These are phyloP conservation scores for Heliconius ismenius DNA, from an alignment of 2,888 invertebrate genomes.

Conservation along the genomic window DNA sequence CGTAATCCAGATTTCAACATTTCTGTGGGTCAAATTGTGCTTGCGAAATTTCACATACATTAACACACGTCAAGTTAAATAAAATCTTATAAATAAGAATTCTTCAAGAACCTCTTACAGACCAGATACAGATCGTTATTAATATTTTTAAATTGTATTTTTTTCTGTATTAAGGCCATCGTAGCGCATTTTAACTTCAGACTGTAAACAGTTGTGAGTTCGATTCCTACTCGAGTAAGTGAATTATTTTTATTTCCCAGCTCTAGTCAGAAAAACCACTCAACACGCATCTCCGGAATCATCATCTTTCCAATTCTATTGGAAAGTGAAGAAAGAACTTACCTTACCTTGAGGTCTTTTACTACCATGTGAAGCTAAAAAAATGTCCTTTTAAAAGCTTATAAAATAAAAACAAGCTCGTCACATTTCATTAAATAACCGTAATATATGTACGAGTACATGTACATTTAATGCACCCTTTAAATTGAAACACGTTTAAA, in stretches of 20 bases:
- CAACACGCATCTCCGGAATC: background rate
- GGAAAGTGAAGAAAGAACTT: background rate
- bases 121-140: too few species aligned
- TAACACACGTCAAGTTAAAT: too few species aligned
- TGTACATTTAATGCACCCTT: constrained; percentile 26
- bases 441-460: background rate
- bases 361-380: too few species aligned
- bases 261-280: background rate
- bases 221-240: background rate
- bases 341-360: too few species aligned
- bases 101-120: too few species aligned
- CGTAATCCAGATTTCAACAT: too few species aligned
- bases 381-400: background rate
- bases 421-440: constrained; percentile 5
- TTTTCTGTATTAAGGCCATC: too few species aligned
- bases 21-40: too few species aligned
- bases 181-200: background rate
- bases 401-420: background rate
- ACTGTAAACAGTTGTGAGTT: background rate
- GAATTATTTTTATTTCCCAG: background rate
- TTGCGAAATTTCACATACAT: too few species aligned
- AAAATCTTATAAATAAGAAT: too few species aligned
- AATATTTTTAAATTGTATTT: too few species aligned
- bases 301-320: background rate
- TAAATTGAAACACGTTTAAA: constrained; percentile 52